Conservation (phyloP, 2,113 vertebrate genomes). For the Carollia perspicillata region DNA sequence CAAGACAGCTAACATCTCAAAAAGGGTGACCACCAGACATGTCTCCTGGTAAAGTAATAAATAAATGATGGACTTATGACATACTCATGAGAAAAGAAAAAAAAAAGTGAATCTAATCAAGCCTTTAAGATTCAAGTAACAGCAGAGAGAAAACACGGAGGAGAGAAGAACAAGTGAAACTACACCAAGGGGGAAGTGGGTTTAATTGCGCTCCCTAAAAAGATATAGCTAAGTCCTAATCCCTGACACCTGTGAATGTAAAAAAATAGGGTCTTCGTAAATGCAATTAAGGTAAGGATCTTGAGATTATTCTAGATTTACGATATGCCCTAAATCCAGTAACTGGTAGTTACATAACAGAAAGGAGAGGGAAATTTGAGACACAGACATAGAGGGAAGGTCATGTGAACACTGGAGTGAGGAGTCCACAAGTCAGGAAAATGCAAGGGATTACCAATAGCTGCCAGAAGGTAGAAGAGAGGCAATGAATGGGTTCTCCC, state of each 20-base stretch:
- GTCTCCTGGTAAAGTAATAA: background rate
- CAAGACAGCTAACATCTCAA: background rate
- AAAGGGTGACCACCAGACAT: background rate
- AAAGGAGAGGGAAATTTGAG: background rate
- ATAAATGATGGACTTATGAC: background rate
- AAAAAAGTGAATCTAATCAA: background rate
- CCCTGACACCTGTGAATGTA: background rate
- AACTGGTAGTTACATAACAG: background rate
- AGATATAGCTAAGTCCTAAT: background rate
- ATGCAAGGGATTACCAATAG: background rate
- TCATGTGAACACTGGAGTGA: too few species aligned
- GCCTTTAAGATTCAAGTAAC: background rate
- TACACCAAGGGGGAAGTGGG: background rate
- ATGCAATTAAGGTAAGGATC: background rate
- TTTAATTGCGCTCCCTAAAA: background rate
- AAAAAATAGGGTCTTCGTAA: background rate
- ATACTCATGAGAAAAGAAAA: background rate
- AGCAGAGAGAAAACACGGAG: background rate
- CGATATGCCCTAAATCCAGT: background rate
- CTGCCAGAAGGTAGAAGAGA: too few species aligned
- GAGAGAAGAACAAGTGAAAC: background rate
- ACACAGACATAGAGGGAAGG: too few species aligned
- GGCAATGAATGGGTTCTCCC: accelerated
- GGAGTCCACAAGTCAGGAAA: background rate
- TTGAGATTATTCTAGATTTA: background rate